Evolutionary conservation across 1,140 invertebrate species (phyloP).

Genomic region (Centruroides vittatus): DNA sequence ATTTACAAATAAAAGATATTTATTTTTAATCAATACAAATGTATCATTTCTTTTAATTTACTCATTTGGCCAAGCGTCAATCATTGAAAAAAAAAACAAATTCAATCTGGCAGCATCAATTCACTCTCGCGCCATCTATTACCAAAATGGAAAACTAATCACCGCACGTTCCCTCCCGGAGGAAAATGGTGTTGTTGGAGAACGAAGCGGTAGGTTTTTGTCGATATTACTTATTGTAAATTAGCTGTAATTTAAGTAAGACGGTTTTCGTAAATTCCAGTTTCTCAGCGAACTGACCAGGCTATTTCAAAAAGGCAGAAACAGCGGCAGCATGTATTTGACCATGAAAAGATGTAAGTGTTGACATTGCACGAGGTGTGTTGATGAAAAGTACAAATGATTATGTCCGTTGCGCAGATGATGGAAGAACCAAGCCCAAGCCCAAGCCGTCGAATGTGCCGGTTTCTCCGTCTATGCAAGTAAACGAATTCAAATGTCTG

Average conservation of each 20-base stretch:
- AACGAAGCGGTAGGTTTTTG: constrained; percentile 2
- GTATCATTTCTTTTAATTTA: too few species aligned
- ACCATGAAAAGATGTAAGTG: constrained; percentile 36
- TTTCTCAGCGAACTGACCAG: constrained; percentile 34
- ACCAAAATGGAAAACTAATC: background rate
- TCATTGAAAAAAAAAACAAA: too few species aligned
- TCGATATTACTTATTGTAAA: background rate
- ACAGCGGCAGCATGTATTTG: constrained; percentile 27
- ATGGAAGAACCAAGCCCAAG: constrained; percentile 53
- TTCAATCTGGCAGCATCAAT: too few species aligned
- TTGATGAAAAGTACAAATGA: background rate
- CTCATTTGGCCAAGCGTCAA: too few species aligned
- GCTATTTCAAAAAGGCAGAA: constrained; percentile 32
- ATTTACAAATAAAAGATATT: too few species aligned
- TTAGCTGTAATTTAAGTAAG: background rate
- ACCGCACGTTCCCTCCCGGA: background rate
- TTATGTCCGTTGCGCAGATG: constrained; percentile 38
- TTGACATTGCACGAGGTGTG: background rate
- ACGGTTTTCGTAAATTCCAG: constrained; percentile 21
- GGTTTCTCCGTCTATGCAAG: constrained; percentile 38
- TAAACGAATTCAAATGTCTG: constrained; percentile 53
- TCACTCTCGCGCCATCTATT: too few species aligned
- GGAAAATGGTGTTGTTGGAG: constrained; percentile 4
- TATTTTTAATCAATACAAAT: too few species aligned
- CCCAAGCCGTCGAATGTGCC: constrained; percentile 25